Evolutionary conservation across 2,888 invertebrate genomes (phyloP).

Genomic region (Trisateles emortualis): DNA sequence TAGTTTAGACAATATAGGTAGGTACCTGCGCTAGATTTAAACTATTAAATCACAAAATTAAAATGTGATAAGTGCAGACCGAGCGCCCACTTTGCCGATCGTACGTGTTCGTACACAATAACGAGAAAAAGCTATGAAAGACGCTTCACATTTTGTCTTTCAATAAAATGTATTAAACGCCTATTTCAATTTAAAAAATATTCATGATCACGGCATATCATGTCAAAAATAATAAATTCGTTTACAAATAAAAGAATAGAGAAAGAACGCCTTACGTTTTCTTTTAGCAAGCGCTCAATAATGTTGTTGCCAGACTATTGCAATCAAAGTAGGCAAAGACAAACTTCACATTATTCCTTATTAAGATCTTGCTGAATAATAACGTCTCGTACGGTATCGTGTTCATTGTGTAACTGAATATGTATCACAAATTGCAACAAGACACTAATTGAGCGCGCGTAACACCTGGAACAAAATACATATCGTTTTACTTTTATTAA

Average conservation of each 20-base stretch:
- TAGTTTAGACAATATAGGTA: too few species aligned
- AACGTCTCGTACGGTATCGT: conserved; percentile 36
- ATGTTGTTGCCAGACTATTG: conserved; percentile 17
- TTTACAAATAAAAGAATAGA: neutral
- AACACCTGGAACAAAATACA: conserved; percentile 47
- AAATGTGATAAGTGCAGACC: too few species aligned
- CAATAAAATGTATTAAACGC: too few species aligned
- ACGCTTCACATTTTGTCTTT: too few species aligned
- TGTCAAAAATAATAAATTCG: too few species aligned
- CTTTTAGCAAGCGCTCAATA: conserved; percentile 16
- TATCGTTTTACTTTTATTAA: conserved; percentile 43
- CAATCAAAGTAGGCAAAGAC: conserved; percentile 9
- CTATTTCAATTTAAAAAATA: too few species aligned
- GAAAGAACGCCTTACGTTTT: conserved; percentile 4
- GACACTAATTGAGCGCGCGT: conserved; percentile 46
- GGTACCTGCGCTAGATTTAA: too few species aligned
- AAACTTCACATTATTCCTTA: conserved; percentile 24
- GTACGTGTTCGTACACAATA: too few species aligned
- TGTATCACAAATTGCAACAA: conserved; percentile 45
- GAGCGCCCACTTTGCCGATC: too few species aligned
- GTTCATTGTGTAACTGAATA: conserved; percentile 46
- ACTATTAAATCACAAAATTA: too few species aligned
- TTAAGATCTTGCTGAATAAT: conserved; percentile 31
- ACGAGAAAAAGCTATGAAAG: too few species aligned
- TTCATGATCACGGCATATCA: too few species aligned